A percentile compares a stretch with the other conserved stretches of the same genome.
Evolutionary conservation across 1,140 invertebrate species (phyloP).

Genomic region (Zaprionus inermis): DNA sequence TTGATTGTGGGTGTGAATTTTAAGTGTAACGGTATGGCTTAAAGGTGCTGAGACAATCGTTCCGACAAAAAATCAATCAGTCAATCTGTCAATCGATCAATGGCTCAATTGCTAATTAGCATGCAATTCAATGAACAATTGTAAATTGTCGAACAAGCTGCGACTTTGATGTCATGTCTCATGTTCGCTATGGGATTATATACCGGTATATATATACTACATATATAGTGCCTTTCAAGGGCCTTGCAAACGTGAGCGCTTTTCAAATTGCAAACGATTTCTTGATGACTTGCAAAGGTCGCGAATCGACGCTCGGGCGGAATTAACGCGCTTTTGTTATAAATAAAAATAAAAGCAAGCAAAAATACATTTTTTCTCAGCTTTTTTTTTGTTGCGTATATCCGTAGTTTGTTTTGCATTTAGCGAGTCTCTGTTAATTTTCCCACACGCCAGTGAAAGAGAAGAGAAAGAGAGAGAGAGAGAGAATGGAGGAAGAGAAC

Average conservation of each 20-base stretch:
- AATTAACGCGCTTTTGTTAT: slow-evolving; percentile 49
- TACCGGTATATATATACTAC: background rate
- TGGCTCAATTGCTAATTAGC: slow-evolving; percentile 68
- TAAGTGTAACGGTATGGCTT: slow-evolving; percentile 52
- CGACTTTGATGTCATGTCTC: slow-evolving; percentile 68
- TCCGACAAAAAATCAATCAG: slow-evolving; percentile 33
- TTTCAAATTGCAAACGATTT: slow-evolving; percentile 49
- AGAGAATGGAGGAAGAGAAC: slow-evolving; percentile 38
- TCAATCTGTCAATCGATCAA: slow-evolving; percentile 57
- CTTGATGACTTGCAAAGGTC: slow-evolving; percentile 61
- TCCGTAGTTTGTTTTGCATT: slow-evolving; percentile 41
- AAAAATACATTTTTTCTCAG: slow-evolving; percentile 1
- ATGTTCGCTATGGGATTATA: slow-evolving; percentile 44
- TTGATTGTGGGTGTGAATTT: slow-evolving; percentile 60
- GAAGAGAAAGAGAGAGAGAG: background rate
- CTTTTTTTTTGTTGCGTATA: slow-evolving; percentile 3
- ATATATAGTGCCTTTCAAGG: slow-evolving; percentile 20
- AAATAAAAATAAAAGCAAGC: slow-evolving; percentile 15
- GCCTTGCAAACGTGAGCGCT: slow-evolving; percentile 51
- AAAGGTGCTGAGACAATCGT: slow-evolving; percentile 37
- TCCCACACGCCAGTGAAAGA: slow-evolving; percentile 31
- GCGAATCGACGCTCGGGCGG: slow-evolving; percentile 25
- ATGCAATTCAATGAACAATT: slow-evolving; percentile 75
- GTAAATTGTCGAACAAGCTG: slow-evolving; percentile 57
- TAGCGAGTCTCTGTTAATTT: slow-evolving; percentile 55